Evolutionary conservation across 2,797 vertebrate species (phyloP), one percentile per base, ranked within the genome.

Genomic region (Acrocephalus scirpaceus): DNA sequence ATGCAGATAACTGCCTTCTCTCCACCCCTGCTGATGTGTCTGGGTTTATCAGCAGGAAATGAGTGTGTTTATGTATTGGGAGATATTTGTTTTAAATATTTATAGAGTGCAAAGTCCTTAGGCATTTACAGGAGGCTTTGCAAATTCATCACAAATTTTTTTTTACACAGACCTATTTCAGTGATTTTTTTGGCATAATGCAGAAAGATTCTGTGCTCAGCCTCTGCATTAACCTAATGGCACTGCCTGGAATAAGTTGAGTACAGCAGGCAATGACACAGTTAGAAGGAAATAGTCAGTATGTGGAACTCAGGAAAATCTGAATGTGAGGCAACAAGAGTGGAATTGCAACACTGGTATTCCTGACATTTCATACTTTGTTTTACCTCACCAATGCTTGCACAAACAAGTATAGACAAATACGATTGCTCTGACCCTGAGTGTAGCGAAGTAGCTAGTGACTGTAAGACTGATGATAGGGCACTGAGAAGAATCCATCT

Each of bases 1-100:
- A 90, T 66, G 81, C 96, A 96, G 96, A 95, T 51, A 96, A 88
- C 84, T 88, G 94, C 87, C 82, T 96, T 95, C 86, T 69, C 51
- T 83, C 40, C 60, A 86, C 38, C 74, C 93, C 88, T 92, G 82
- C 77, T 96, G 93, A 93, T 93, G 91, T 5, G 8, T 95, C 96
- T 97, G 86, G 50, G 84, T 96, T 97, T 97, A 97, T 96, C 89
- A 95, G 76, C 36, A 73, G 96, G 93, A 97, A 97, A 95, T 66
- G 76, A 97, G 94, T 77, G 42, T 96, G 92, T 97, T 98, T 97
- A 96, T 91, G n/a, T 96, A 92, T 91, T 94, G 94, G 83, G 78
- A 97, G 93, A 92, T 94, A 95, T 97, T 97, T 97, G 90, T 94
- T 97, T 98, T 96, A 98, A 97, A 98, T 98, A 98, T 98, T 98